phyloP scores from a whole-genome alignment of 2,888 invertebrate species.

The Andrena bucephala region DNA sequence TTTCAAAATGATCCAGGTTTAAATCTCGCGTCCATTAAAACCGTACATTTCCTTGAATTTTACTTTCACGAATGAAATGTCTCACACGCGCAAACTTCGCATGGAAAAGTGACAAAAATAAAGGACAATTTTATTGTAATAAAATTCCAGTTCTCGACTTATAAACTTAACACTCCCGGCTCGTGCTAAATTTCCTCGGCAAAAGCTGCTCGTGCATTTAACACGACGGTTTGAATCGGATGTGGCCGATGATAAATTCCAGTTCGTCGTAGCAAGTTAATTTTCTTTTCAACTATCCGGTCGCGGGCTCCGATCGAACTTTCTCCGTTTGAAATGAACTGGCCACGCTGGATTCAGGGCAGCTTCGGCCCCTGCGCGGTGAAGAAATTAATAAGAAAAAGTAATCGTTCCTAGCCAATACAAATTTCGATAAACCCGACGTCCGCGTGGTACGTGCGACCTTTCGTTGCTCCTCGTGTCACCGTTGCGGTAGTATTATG shows the following conservation, averaged over 20 bases:
- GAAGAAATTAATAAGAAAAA: slow-evolving; percentile 15
- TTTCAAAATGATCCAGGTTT: background rate
- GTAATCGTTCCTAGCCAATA: background rate
- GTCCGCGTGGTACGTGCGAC: background rate
- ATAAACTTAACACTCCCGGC: too few species aligned
- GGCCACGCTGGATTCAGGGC: slow-evolving; percentile 11
- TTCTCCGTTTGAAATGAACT: slow-evolving; percentile 33
- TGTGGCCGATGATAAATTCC: background rate
- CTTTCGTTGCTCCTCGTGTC: slow-evolving; percentile 1
- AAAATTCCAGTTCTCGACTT: background rate
- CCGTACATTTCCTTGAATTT: too few species aligned
- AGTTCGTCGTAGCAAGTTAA: slow-evolving; percentile 3
- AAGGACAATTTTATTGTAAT: too few species aligned
- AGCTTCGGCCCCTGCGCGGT: background rate
- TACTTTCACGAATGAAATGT: too few species aligned
- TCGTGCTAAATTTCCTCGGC: too few species aligned
- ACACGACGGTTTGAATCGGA: background rate
- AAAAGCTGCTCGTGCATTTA: background rate
- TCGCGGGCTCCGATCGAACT: slow-evolving; percentile 6
- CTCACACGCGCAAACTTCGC: too few species aligned
- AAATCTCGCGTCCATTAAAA: background rate
- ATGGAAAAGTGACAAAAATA: too few species aligned
- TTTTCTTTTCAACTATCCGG: background rate
- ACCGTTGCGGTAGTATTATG: slow-evolving; percentile 35
- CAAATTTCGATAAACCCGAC: slow-evolving; percentile 4